Evolutionary conservation across 2,113 vertebrate species (phyloP).

Genomic region (Otolemur garnettii): DNA sequence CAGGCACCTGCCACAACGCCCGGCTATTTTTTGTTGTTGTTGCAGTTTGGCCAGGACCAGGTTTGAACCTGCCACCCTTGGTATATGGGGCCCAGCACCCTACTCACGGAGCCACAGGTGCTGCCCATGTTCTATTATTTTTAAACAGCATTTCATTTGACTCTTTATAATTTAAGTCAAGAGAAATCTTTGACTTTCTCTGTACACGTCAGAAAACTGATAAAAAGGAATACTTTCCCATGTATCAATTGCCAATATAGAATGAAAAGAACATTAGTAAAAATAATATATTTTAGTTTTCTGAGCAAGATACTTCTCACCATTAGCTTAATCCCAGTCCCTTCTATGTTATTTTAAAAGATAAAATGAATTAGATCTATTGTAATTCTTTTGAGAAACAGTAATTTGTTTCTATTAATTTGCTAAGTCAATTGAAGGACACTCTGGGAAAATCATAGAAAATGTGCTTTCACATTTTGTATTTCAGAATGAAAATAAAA

Average conservation of each 20-base stretch:
- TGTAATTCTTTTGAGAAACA: slow-evolving; percentile 27
- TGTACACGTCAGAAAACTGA: background rate
- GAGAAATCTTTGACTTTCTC: slow-evolving; percentile 14
- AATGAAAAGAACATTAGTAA: slow-evolving; percentile 30
- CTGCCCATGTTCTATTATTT: background rate
- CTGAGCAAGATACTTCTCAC: slow-evolving; percentile 17
- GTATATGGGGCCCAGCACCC: no score
- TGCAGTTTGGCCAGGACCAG: no score
- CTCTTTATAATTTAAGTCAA: background rate
- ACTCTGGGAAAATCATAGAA: slow-evolving; percentile 24
- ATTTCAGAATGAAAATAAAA: slow-evolving; percentile 60
- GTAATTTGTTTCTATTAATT: slow-evolving; percentile 61
- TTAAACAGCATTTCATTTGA: background rate
- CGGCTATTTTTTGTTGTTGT: no score
- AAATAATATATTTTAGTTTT: slow-evolving; percentile 48
- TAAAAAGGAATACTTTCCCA: background rate
- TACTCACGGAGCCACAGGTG: no score
- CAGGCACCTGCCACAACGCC: no score
- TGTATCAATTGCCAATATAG: background rate
- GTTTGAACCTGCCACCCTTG: no score
- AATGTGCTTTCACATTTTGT: background rate
- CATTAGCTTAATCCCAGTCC: slow-evolving; percentile 11
- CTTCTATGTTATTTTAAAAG: slow-evolving; percentile 62
- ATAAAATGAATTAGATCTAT: slow-evolving; percentile 49
- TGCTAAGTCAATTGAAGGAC: slow-evolving; percentile 54